Percentiles rank a stretch among this genome's conserved stretches.
phyloP scores from a whole-genome alignment of 2,113 vertebrate genomes.

The Hiodon alosoides region DNA sequence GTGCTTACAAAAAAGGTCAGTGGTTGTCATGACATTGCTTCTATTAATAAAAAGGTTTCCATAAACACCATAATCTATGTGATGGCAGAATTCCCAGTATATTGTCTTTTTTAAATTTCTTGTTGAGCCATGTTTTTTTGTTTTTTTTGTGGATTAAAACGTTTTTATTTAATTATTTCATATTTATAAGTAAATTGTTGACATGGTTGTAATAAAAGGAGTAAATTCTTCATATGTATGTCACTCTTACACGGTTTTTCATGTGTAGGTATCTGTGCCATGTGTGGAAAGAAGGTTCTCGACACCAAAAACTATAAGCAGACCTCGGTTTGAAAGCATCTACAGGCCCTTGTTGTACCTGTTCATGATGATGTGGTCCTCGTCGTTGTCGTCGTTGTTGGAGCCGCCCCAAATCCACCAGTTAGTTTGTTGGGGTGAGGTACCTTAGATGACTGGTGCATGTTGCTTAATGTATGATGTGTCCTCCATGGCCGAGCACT shows the following conservation, averaged over 20 bases:
- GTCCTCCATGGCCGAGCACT: neutral
- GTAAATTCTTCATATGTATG: no score
- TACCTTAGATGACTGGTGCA: neutral
- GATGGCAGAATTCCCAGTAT: no score
- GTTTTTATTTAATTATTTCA: no score
- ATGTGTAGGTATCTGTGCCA: slow-evolving; percentile 86
- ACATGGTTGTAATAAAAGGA: no score
- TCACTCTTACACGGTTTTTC: slow-evolving; percentile 6
- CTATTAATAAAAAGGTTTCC: neutral
- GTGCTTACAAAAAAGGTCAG: slow-evolving; percentile 95
- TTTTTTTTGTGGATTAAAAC: no score
- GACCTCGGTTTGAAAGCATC: slow-evolving; percentile 78
- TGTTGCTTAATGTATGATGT: neutral
- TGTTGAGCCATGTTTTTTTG: no score
- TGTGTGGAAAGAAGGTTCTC: slow-evolving; percentile 97
- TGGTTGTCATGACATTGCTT: neutral
- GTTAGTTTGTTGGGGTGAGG: neutral
- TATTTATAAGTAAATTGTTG: no score
- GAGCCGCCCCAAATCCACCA: neutral
- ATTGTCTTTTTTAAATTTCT: no score
- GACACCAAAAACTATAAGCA: slow-evolving; percentile 99
- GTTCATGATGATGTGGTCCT: neutral
- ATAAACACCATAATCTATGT: no score
- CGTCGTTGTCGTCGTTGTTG: neutral
- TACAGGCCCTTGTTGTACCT: neutral